phyloP scores from a whole-genome alignment of 2,888 invertebrate species.

The Dicyrtoma fusca region DNA sequence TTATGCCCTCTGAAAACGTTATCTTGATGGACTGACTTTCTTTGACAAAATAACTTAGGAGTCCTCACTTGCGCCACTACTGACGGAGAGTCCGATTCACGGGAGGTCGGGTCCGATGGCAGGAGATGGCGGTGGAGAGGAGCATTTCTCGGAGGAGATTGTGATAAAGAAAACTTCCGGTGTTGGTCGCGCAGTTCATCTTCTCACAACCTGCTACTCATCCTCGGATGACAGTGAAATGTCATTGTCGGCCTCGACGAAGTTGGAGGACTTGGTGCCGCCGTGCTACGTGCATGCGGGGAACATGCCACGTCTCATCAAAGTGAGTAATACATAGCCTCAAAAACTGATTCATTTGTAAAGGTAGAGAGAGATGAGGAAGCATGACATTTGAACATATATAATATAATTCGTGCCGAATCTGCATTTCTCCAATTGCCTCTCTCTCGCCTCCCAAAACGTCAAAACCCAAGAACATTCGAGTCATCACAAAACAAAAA shows the following conservation, averaged over 20 bases:
- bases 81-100: slow-evolving; percentile 51
- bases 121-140: slow-evolving; percentile 53
- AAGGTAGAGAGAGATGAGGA: slow-evolving; percentile 4
- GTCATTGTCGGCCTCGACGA: slow-evolving; percentile 60
- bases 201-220: slow-evolving; percentile 60
- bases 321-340: slow-evolving; percentile 61
- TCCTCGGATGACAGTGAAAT: slow-evolving; percentile 60
- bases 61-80: slow-evolving; percentile 52
- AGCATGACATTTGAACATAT: slow-evolving; percentile 8
- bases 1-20: no score
- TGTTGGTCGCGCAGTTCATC: slow-evolving; percentile 56
- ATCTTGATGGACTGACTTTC: no score
- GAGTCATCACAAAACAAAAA: neutral
- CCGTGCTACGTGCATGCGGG: slow-evolving; percentile 65
- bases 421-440: slow-evolving; percentile 8
- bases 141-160: slow-evolving; percentile 40
- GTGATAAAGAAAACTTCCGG: slow-evolving; percentile 52
- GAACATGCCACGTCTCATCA: slow-evolving; percentile 66
- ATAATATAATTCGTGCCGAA: neutral
- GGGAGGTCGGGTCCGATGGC: slow-evolving; percentile 41
- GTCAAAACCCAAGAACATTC: slow-evolving; percentile 11
- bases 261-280: slow-evolving; percentile 65
- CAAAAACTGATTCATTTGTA: slow-evolving; percentile 17
- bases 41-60: slow-evolving; percentile 42
- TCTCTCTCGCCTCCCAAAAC: no score